Conservation (phyloP, 1,140 invertebrate genomes). For the Drosophila lini region DNA sequence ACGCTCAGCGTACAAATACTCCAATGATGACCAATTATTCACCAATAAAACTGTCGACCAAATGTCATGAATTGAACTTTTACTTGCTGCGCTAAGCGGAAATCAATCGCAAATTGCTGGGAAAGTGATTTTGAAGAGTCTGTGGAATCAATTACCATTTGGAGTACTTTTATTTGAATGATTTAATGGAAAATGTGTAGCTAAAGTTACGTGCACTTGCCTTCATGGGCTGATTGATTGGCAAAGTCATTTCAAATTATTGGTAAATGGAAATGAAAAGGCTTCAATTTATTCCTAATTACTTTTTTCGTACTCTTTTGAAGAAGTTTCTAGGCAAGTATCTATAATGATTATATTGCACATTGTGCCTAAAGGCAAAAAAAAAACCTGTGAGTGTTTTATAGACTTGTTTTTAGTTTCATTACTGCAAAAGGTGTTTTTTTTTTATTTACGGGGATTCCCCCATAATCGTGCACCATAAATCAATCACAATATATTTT, state of each 20-base stretch:
- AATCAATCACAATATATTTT: slow-evolving; percentile 30
- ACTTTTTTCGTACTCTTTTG: neutral
- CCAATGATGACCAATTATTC: slow-evolving; percentile 81
- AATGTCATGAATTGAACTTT: slow-evolving; percentile 76
- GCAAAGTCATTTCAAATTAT: slow-evolving; percentile 24
- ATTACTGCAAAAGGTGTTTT: neutral
- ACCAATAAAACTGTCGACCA: slow-evolving; percentile 77
- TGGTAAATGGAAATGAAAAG: slow-evolving; percentile 7
- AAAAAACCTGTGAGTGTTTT: neutral
- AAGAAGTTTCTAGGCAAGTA: too few species aligned
- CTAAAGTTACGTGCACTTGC: slow-evolving; percentile 6
- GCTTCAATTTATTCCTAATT: slow-evolving; percentile 7
- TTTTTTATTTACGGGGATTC: neutral
- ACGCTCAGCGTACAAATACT: slow-evolving; percentile 68
- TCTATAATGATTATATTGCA: neutral
- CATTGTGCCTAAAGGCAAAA: neutral
- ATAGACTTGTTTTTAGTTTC: neutral
- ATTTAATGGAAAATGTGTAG: slow-evolving; percentile 30
- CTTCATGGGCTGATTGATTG: slow-evolving; percentile 13
- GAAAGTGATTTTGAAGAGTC: slow-evolving; percentile 46
- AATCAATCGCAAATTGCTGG: slow-evolving; percentile 54
- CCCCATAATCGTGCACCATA: neutral
- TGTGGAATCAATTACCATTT: slow-evolving; percentile 36
- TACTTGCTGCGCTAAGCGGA: slow-evolving; percentile 40
- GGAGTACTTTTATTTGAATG: slow-evolving; percentile 27